A percentile compares a stretch with the other conserved stretches of the same genome.
Conservation (phyloP, 2,888 invertebrate genomes). For the Clepsis dumicolana region DNA sequence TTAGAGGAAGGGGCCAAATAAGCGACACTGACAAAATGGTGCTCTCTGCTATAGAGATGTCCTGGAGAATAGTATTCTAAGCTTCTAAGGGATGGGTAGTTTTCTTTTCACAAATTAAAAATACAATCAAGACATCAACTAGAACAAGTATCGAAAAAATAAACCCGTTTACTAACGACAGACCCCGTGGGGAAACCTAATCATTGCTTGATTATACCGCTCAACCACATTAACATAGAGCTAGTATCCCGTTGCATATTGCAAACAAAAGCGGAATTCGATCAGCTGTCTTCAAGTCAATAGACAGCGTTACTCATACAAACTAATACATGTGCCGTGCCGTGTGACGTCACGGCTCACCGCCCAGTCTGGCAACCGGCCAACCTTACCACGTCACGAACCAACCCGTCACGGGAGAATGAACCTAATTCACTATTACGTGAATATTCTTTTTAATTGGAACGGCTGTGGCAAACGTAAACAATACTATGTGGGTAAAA, state of each 20-base stretch:
- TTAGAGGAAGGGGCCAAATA: too few species aligned
- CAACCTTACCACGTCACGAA: constrained; percentile 31
- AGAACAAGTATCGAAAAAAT: too few species aligned
- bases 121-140: too few species aligned
- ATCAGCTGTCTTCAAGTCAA: constrained; percentile 19
- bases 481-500: constrained; percentile 37
- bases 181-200: too few species aligned
- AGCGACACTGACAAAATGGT: too few species aligned
- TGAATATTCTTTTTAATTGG: constrained; percentile 25
- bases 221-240: neutral
- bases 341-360: constrained; percentile 23
- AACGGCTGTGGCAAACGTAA: constrained; percentile 15
- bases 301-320: neutral
- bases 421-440: constrained; percentile 30
- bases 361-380: constrained; percentile 34
- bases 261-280: neutral
- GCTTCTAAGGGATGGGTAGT: too few species aligned
- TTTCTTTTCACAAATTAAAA: too few species aligned
- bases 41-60: too few species aligned
- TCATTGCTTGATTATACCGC: neutral
- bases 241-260: too few species aligned
- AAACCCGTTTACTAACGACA: too few species aligned
- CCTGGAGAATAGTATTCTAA: too few species aligned
- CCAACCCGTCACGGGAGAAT: constrained; percentile 26
- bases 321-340: neutral